Percentiles rank a stretch among this genome's conserved stretches.
phyloP scores from a whole-genome alignment of 2,797 vertebrate genomes.

The Rallus crepitans region DNA sequence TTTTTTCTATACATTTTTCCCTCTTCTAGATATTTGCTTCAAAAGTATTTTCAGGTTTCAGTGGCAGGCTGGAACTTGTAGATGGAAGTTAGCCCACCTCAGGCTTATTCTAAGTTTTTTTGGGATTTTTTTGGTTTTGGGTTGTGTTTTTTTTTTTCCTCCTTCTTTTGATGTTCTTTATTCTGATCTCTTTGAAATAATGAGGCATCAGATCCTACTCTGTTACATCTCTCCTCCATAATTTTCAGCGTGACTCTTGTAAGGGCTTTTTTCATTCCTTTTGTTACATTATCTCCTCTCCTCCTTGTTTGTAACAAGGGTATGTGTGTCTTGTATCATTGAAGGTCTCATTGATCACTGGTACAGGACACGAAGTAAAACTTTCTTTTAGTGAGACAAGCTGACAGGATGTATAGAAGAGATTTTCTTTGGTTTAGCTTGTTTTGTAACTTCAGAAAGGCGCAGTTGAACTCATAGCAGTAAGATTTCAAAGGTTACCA shows the following conservation, averaged over 20 bases:
- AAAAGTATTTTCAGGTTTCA: neutral
- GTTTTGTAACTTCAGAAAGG: neutral
- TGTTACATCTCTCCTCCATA: neutral
- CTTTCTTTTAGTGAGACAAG: neutral
- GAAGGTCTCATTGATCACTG: neutral
- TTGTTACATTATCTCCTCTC: neutral
- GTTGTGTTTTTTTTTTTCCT: neutral
- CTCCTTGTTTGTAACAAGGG: neutral
- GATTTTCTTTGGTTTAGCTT: neutral
- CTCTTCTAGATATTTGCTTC: neutral
- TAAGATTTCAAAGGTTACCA: neutral
- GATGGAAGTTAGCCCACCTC: neutral
- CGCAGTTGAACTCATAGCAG: neutral
- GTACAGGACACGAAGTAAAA: neutral
- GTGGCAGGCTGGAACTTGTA: neutral
- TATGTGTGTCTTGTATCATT: neutral
- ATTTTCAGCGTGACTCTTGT: neutral
- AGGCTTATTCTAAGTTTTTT: neutral
- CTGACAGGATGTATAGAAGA: neutral
- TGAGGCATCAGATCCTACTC: neutral
- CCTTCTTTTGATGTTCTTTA: neutral
- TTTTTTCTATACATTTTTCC: neutral
- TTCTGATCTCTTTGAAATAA: neutral
- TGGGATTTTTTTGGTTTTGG: too few species aligned
- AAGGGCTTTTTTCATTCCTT: neutral